Base-by-base conservation (phyloP, 2,797 vertebrate genomes). In the Pogoniulus pusillus region DNA sequence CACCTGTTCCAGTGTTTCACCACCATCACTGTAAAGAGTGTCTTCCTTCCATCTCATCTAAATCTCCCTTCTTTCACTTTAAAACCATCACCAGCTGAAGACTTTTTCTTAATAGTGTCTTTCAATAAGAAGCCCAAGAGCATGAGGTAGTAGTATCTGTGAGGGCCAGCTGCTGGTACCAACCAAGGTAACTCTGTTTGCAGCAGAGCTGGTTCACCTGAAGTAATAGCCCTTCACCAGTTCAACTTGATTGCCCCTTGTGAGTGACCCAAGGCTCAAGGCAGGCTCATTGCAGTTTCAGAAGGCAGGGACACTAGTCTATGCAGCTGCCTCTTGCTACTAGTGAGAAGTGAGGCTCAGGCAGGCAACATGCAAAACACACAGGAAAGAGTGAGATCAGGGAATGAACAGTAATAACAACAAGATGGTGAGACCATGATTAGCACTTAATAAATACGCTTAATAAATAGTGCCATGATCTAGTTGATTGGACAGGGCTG, bases 201-300 rank as follows among this genome's bases (percentile, higher is more conserved):
- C 62, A 64, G 5, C 8, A 32, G 39, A 77, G 45, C 11, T 45
- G 18, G 34, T 58, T 82, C 19, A 41, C 24, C 45, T 62, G 62
- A 80, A 78, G 55, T 45, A 68, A 53, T 1, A 68, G 7, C 7
- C 32, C 18, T 77, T 29, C 49, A 37, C 9, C 27, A 27, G 9
- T 10, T 41, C 0, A 0, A 53, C 11, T 22, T 1, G 0, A 34
- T 12, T 62, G 24, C 11, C 57, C 14, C 26, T 10, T 5, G 13
- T 26, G 32, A 26, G 53, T 55, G 54, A 60, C 73, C 65, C 12
- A 35, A 60, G 49, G 22, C 49, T 74, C 32, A 12, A 23, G 57
- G 20, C 12, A 34, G 35, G 19, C 68, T 82, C 53, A 12, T 82
- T 66, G 29, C 10, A 18, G 10, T 71, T 85, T 83, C 8, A 27